These are phyloP conservation scores for Elgaria multicarinata DNA, from an alignment of 2,113 vertebrate species.

Conservation along the genomic window DNA sequence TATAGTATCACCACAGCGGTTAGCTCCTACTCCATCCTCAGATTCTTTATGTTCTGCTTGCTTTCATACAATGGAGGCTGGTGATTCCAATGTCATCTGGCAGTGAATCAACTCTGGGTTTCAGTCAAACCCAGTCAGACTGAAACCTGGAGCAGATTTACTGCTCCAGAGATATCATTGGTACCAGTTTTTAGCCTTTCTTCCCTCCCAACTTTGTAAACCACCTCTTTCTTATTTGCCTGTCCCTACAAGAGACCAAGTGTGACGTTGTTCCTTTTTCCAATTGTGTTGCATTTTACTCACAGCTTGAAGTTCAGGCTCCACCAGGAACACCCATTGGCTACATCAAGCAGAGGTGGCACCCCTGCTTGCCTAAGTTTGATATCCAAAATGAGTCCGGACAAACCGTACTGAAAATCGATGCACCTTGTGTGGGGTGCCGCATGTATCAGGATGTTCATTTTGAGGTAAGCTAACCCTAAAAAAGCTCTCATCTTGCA, in stretches of 20 bases:
- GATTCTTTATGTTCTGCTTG: no score
- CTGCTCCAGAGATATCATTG: no score
- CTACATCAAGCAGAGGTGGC: slow-evolving; percentile 86
- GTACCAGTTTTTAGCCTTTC: no score
- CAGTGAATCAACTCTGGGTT: no score
- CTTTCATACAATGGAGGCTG: no score
- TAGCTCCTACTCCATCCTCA: no score
- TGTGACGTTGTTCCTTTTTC: not conserved
- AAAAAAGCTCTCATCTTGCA: not conserved
- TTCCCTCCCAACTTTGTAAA: not conserved
- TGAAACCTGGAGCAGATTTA: no score
- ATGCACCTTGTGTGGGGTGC: slow-evolving; percentile 83
- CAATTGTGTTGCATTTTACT: not conserved
- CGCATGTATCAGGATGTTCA: slow-evolving; percentile 84
- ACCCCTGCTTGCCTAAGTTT: slow-evolving; percentile 86
- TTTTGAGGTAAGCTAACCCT: slow-evolving; percentile 81
- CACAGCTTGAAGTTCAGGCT: slow-evolving; percentile 86
- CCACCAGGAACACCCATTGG: slow-evolving; percentile 86
- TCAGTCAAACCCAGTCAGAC: no score
- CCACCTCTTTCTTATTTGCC: not conserved
- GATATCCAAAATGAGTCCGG: slow-evolving; percentile 80
- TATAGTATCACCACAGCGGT: no score
- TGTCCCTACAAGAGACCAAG: not conserved
- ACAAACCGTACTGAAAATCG: slow-evolving; percentile 82
- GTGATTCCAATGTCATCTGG: no score